phyloP scores from a whole-genome alignment of 2,888 invertebrate species.

The Epirrita christyi region DNA sequence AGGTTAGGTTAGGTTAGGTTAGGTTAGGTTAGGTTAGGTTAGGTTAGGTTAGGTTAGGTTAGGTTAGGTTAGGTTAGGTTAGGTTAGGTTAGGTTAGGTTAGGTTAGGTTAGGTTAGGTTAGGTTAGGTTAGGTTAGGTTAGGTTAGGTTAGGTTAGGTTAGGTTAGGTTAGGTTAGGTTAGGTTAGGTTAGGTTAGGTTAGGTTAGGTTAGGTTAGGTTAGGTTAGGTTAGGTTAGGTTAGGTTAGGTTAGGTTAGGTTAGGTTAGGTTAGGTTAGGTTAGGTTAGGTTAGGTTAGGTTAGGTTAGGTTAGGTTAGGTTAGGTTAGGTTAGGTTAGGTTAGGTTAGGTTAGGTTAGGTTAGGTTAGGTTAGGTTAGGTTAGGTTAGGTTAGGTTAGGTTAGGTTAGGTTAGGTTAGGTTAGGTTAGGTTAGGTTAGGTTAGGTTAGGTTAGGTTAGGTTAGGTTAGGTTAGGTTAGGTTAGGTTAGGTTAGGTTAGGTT shows the following conservation, averaged over 20 bases:
- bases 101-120: background rate
- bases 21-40: slow-evolving; percentile 9
- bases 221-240: slow-evolving; percentile 26
- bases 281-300: slow-evolving; percentile 30
- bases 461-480: slow-evolving; percentile 16
- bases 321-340: slow-evolving; percentile 30
- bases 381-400: slow-evolving; percentile 25
- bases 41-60: slow-evolving; percentile 8
- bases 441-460: slow-evolving; percentile 5
- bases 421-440: background rate
- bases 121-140: background rate
- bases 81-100: background rate
- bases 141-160: slow-evolving; percentile 12
- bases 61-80: background rate
- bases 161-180: slow-evolving; percentile 25
- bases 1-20: slow-evolving; percentile 9
- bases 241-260: slow-evolving; percentile 23
- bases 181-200: slow-evolving; percentile 18
- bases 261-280: slow-evolving; percentile 34
- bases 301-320: slow-evolving; percentile 26
- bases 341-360: slow-evolving; percentile 30
- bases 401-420: slow-evolving; percentile 5
- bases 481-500: slow-evolving; percentile 6
- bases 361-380: slow-evolving; percentile 21
- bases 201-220: slow-evolving; percentile 17